Conservation (phyloP, 2,888 invertebrate species). For the Gastrophysa polygoni region DNA sequence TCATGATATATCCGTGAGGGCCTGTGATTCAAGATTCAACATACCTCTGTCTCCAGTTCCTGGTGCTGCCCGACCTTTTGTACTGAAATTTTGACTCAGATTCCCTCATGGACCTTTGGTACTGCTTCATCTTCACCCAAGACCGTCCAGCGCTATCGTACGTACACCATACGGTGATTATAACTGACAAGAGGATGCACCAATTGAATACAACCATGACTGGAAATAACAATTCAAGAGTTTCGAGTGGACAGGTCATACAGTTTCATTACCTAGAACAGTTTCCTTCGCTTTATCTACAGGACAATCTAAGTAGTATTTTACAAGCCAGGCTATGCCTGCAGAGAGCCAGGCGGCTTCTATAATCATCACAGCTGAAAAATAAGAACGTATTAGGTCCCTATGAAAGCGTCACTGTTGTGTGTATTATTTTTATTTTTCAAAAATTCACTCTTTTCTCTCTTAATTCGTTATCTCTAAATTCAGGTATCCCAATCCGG, state of each 20-base stretch:
- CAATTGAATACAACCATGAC: conserved; percentile 76
- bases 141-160: conserved; percentile 87
- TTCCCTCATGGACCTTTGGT: conserved; percentile 80
- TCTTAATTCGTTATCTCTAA: no score
- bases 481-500: no score
- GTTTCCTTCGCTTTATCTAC: conserved; percentile 73
- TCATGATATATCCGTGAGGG: no score
- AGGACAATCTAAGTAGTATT: conserved; percentile 71
- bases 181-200: conserved; percentile 72
- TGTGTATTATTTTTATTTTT: no score
- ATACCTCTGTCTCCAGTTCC: conserved; percentile 85
- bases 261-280: conserved; percentile 77
- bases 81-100: conserved; percentile 77
- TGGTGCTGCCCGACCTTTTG: conserved; percentile 76
- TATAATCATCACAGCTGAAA: conserved; percentile 73
- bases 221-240: conserved; percentile 25
- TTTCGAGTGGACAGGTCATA: no score
- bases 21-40: no score
- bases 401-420: no score
- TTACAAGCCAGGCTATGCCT: conserved; percentile 73
- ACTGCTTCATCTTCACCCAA: conserved; percentile 90
- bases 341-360: conserved; percentile 77
- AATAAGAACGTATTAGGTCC: conserved; percentile 31
- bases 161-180: conserved; percentile 83
- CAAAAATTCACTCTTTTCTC: no score